Conservation (phyloP, 2,113 vertebrate genomes). For the Cyrtonyx montezumae region DNA sequence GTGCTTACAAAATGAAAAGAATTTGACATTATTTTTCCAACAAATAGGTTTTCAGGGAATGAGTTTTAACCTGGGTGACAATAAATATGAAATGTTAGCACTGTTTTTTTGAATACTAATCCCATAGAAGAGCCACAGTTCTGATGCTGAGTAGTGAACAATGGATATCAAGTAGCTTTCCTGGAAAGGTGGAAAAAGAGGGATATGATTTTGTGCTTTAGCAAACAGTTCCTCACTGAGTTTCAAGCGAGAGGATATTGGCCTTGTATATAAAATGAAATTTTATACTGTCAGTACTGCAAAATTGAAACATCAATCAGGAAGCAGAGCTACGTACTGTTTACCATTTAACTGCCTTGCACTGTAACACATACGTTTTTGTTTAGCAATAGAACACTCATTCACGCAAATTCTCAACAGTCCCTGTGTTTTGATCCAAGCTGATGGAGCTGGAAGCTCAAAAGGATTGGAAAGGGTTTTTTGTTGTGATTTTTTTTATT, state of each 20-base stretch:
- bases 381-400: slow-evolving; percentile 40
- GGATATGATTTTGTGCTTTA: not conserved
- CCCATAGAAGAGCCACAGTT: not conserved
- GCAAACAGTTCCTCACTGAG: not conserved
- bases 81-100: not conserved
- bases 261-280: not conserved
- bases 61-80: not conserved
- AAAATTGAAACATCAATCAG: slow-evolving; percentile 14
- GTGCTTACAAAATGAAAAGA: not conserved
- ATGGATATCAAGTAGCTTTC: not conserved
- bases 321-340: slow-evolving; percentile 18
- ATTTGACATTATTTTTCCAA: not conserved
- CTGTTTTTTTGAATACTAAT: not conserved
- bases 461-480: slow-evolving; percentile 11
- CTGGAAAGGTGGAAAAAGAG: not conserved
- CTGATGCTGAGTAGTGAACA: not conserved
- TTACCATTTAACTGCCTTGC: not conserved
- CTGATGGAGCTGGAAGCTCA: slow-evolving; percentile 40
- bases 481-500: not conserved
- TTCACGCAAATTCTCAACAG: slow-evolving; percentile 48
- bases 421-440: slow-evolving; percentile 23
- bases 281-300: not conserved
- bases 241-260: not conserved
- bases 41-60: not conserved
- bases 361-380: slow-evolving; percentile 30